phyloP scores from a whole-genome alignment of 2,888 invertebrate genomes.

The Microplitis manilae region DNA sequence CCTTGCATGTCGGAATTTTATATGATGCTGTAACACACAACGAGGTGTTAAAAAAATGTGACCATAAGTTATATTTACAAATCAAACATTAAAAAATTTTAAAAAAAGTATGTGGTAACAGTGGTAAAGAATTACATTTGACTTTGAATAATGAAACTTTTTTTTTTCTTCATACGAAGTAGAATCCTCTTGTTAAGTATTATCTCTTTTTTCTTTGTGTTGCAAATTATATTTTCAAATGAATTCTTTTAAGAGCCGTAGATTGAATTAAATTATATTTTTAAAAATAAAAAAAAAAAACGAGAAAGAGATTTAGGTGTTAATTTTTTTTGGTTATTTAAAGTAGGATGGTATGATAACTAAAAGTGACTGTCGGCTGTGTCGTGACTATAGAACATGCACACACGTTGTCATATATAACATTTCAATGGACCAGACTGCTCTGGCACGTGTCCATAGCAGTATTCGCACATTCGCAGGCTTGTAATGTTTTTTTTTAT shows the following conservation, averaged over 20 bases:
- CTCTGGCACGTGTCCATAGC: conserved; percentile 61
- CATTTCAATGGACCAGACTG: conserved; percentile 58
- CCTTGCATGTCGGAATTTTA: conserved; percentile 74
- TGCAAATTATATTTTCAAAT: neutral
- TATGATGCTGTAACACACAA: conserved; percentile 74
- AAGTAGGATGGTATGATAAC: neutral
- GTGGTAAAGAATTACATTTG: neutral
- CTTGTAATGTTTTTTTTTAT: conserved; percentile 2
- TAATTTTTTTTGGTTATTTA: neutral
- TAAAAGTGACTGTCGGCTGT: conserved; percentile 9
- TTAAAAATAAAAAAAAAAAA: neutral
- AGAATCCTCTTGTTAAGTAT: neutral
- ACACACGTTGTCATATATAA: conserved; percentile 52
- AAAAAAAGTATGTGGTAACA: neutral
- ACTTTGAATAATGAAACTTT: neutral
- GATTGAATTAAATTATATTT: neutral
- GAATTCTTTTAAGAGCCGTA: neutral
- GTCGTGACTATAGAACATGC: conserved; percentile 27
- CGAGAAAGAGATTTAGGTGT: neutral
- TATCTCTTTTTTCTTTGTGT: neutral
- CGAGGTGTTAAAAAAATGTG: conserved; percentile 15
- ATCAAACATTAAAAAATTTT: neutral
- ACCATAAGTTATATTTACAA: conserved; percentile 12
- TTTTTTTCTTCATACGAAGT: neutral
- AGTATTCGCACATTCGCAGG: conserved; percentile 53